These are phyloP conservation scores for Dendrophyllia cribrosa DNA, from an alignment of 64 coral and sea anemone genomes.

Conservation along the genomic window DNA sequence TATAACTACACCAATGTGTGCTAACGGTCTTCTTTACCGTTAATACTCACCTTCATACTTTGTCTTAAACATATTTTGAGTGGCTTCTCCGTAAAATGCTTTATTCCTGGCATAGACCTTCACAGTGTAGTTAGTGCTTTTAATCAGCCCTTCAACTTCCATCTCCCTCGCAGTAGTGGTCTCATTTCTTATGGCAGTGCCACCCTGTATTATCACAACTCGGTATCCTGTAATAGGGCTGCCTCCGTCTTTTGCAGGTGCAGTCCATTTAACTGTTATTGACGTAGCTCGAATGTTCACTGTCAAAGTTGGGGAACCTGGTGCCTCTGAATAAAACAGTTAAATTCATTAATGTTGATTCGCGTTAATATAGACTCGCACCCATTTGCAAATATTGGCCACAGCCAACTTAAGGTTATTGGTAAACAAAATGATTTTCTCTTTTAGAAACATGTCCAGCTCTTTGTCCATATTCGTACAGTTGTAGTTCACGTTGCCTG, in stretches of 20 bases:
- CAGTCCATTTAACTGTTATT: neutral
- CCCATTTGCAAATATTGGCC: no score
- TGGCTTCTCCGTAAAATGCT: neutral
- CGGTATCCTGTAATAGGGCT: constrained; percentile 7
- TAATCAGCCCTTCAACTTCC: neutral
- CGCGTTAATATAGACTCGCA: neutral
- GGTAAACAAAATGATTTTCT: no score
- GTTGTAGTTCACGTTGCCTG: no score
- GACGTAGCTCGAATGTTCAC: neutral
- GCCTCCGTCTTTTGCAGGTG: neutral
- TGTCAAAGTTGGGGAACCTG: neutral
- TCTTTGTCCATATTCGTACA: no score
- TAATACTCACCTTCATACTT: neutral
- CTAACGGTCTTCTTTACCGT: no score
- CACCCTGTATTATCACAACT: neutral
- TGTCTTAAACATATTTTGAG: neutral
- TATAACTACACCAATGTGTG: no score
- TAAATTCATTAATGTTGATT: neutral
- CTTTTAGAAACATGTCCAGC: no score
- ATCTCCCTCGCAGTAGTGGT: neutral
- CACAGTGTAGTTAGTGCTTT: neutral
- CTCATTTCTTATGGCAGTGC: neutral
- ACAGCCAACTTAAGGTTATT: no score
- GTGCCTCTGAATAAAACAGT: neutral
- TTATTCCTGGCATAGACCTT: neutral